Base-by-base conservation (phyloP, 1,140 invertebrate genomes). In the Bathynomus jamesi region DNA sequence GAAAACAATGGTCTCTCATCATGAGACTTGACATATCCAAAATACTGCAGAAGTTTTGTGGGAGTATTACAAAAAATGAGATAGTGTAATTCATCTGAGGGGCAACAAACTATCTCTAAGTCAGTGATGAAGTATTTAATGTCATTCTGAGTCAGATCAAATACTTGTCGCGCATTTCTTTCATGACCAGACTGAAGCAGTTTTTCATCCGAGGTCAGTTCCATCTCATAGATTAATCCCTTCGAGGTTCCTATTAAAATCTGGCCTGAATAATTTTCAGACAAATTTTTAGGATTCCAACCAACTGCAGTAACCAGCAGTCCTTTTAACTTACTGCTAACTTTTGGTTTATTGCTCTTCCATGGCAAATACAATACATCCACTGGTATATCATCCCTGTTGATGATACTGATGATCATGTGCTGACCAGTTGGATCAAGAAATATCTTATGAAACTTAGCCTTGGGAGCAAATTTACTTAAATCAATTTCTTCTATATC, bases 191-290 rank as follows among this genome's bases (percentile, higher is more conserved):
- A 74, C 86, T 84, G 71, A 79, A 93, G 90, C 79, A 90, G 89
- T 65, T 92, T 91, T 78, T 89, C 91, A 40, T 91, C 89, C 27
- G 88, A 83, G 29, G 87, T 87, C 60, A 98, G 84, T 81, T 96
- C 93, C 1, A 91, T 92, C 81, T 97, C 95, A 82, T 95, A 89
- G 76, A 98, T 91, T n/a, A 93, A 81, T 25, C 94, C 95, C 80
- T 91, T 91, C 17, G 91, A 91, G 0, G 94, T 96, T 24, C 95
- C 95, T 3, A 97, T 78, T 24, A 98, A 82, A 76, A 97, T 94
- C 0, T 91, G 87, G 3, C 91, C 91, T 25, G 85, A 85, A 0
- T 89, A 89, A 1, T 82, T 85, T 65, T 91, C 87, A 0, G 87
- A 90, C 28, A 87, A 86, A 80, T 91, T 90, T 40, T 87, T 84